Percentiles rank a stretch among this genome's conserved stretches.
Evolutionary conservation across 2,797 vertebrate species (phyloP).

Genomic region (Anguilla obscura): DNA sequence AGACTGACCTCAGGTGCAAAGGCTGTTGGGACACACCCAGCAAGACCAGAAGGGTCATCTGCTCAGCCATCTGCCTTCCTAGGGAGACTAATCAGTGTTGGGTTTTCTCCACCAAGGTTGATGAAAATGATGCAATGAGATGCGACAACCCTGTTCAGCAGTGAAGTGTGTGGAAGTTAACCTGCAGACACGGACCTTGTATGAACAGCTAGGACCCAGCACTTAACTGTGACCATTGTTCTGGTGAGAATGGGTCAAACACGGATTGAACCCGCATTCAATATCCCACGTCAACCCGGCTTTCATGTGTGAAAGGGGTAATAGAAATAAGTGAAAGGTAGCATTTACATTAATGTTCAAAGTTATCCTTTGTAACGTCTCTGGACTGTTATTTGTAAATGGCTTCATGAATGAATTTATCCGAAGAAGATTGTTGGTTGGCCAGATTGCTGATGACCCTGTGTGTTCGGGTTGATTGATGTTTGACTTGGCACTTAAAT

Average conservation of each 20-base stretch:
- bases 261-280: neutral
- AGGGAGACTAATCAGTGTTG: neutral
- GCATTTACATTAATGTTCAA: neutral
- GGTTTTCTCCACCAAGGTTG: neutral
- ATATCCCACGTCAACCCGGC: neutral
- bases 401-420: neutral
- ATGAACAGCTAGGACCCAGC: no score
- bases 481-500: neutral
- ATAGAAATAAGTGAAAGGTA: neutral
- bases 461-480: slow-evolving; percentile 13
- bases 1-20: neutral
- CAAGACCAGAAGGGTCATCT: neutral
- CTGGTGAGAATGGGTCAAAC: neutral
- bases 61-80: neutral
- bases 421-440: neutral
- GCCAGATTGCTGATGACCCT: neutral
- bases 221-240: no score
- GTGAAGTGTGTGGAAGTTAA: no score
- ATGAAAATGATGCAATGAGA: no score
- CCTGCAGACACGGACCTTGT: no score
- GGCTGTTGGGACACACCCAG: neutral
- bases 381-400: neutral
- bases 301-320: neutral
- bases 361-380: neutral
- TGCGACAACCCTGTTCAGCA: no score